Conservation (phyloP, 2,797 vertebrate genomes). For the Rhinogobio ventralis region DNA sequence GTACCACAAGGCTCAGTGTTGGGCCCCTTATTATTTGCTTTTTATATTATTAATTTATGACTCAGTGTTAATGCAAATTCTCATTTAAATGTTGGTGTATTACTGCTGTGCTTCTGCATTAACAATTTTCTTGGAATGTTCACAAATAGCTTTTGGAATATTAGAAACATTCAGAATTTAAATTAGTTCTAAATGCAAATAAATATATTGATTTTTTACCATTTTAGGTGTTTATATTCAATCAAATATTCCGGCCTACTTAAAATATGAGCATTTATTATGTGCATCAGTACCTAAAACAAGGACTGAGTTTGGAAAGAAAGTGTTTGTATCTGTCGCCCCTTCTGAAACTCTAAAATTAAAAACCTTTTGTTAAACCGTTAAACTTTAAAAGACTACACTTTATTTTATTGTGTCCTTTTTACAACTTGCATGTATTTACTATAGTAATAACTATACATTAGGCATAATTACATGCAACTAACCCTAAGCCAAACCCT, state of each 20-base stretch:
- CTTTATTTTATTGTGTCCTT: too few relatives aligned
- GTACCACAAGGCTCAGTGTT: not conserved
- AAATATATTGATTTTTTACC: not conserved
- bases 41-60: not conserved
- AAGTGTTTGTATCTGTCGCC: not conserved
- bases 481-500: too few relatives aligned
- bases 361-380: not conserved
- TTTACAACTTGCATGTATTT: too few relatives aligned
- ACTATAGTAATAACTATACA: too few relatives aligned
- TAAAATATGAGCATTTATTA: not conserved
- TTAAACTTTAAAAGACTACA: not conserved
- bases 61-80: not conserved
- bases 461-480: too few relatives aligned
- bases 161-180: not conserved
- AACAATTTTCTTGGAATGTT: not conserved
- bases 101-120: not conserved
- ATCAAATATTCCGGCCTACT: not conserved
- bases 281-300: not conserved
- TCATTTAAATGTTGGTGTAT: too few relatives aligned
- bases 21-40: not conserved
- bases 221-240: not conserved
- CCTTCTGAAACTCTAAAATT: not conserved
- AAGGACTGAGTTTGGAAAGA: not conserved
- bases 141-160: not conserved
- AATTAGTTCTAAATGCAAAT: not conserved